Percentiles rank a stretch among this genome's conserved stretches.
These are phyloP conservation scores for Aldabrachelys gigantea DNA, from an alignment of 2,113 vertebrate species.

Conservation along the genomic window DNA sequence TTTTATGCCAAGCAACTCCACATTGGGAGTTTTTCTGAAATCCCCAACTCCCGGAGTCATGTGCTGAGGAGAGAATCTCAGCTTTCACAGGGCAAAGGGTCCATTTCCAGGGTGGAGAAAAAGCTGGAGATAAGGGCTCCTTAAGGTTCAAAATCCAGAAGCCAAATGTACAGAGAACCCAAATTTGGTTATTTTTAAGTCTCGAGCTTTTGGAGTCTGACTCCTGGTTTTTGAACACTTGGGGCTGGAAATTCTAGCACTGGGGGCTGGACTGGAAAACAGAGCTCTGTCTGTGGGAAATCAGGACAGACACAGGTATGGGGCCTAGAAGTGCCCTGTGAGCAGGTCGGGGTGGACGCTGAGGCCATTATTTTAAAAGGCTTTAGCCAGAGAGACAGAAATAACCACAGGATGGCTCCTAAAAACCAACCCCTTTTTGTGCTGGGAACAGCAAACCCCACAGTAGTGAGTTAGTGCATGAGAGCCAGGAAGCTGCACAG, in stretches of 20 bases:
- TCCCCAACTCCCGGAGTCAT: background rate
- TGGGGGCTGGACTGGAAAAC: background rate
- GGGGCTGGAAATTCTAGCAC: background rate
- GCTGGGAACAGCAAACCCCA: background rate
- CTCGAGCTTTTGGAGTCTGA: background rate
- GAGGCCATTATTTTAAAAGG: background rate
- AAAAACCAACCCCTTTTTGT: background rate
- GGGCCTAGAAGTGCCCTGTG: background rate
- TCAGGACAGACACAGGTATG: no score
- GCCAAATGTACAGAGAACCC: background rate
- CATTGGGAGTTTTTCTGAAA: background rate
- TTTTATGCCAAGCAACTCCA: background rate
- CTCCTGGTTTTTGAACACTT: background rate
- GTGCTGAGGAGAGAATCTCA: background rate
- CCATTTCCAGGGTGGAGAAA: no score
- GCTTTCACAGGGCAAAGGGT: background rate
- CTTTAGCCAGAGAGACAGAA: background rate
- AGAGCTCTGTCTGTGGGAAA: background rate
- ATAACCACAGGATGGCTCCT: background rate
- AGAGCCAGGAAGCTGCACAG: background rate
- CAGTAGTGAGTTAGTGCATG: background rate
- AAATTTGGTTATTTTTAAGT: background rate
- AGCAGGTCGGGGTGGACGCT: fast-evolving
- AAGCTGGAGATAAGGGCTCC: no score
- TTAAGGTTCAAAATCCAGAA: background rate